Base-by-base conservation (phyloP, 2,113 vertebrate species). In the Archocentrus centrarchus region DNA sequence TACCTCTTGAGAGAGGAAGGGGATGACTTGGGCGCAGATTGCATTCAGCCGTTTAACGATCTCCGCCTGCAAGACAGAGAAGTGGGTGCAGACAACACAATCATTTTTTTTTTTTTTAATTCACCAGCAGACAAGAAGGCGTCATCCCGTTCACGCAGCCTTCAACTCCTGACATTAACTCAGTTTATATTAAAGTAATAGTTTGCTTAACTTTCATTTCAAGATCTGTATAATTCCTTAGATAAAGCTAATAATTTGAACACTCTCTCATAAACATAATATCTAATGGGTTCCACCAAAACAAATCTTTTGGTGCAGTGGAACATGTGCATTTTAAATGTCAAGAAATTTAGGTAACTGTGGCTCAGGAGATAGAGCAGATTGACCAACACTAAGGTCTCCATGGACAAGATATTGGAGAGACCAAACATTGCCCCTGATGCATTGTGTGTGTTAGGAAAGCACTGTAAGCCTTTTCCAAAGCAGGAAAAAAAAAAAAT, bases 11-110 rank as follows among this genome's bases (percentile, higher is more conserved):
- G 98, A 99, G 94, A 99, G 95, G 95, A 98, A 99, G 70, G 98
- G 98, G 96, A 99, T 98, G 94, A 99, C 97, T 96, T 99, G 97
- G 82, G 97, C 98, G 91, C 98, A 99, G 95, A 99, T 99, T 92
- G 98, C 97, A n/a, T 99, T 99, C 95, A 98, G 97, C 85, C 98
- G 96, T 88, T 99, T 99, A 93, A 98, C 98, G 91, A 99, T 99
- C 96, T 99, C 98, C 92, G 97, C 97, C 98, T 99, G 96, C 68
- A 95, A 95, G 87, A 92, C 88, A 96, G 61, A 83, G 77, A 85
- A 80, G 87, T 82, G 84, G 86, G 82, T 22, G 22, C 39, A 85
- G n/a, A 61, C 44, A 60, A 79, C 60, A 84, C 44, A 81, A 62
- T 76, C 5, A 61, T 15, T 30, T 83, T 84, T 20, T 68, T 68